These are phyloP conservation scores for Oryzias dopingdopingensis DNA, from an alignment of 2,797 vertebrate species.

Conservation along the genomic window DNA sequence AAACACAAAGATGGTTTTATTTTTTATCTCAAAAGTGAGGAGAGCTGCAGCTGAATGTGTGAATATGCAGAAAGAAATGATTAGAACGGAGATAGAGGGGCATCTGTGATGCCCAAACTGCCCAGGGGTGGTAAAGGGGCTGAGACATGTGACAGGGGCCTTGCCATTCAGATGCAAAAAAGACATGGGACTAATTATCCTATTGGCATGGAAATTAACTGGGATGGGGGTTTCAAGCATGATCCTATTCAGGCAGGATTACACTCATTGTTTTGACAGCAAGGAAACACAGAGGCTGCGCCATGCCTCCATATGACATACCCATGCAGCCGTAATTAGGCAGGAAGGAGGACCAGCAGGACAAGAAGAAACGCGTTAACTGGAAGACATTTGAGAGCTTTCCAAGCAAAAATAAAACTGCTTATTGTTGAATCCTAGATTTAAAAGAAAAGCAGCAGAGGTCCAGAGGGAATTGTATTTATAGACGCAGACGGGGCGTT, in stretches of 20 bases:
- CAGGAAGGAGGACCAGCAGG: constrained; percentile 24
- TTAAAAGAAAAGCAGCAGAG: neutral
- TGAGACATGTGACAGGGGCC: constrained; percentile 6
- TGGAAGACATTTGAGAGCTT: constrained; percentile 22
- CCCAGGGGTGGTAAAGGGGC: constrained; percentile 29
- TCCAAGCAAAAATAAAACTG: constrained; percentile 17
- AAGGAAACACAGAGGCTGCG: constrained; percentile 63
- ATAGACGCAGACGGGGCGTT: constrained; percentile 55
- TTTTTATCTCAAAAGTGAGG: constrained; percentile 3
- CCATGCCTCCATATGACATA: constrained; percentile 45
- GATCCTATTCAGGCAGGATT: constrained; percentile 65
- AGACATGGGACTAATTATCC: constrained; percentile 74
- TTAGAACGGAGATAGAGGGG: constrained; percentile 47
- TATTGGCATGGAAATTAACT: constrained; percentile 53
- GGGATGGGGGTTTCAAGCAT: constrained; percentile 5
- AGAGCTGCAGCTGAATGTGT: constrained; percentile 18
- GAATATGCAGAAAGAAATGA: constrained; percentile 25
- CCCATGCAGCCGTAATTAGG: constrained; percentile 40
- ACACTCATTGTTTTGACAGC: constrained; percentile 71
- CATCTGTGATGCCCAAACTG: constrained; percentile 52
- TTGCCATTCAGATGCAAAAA: constrained; percentile 61
- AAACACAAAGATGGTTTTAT: neutral
- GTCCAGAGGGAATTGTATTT: constrained; percentile 52
- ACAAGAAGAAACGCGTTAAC: constrained; percentile 30
- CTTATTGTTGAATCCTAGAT: no score